phyloP scores from a whole-genome alignment of 2,888 invertebrate genomes.

The Harpalus rubripes region DNA sequence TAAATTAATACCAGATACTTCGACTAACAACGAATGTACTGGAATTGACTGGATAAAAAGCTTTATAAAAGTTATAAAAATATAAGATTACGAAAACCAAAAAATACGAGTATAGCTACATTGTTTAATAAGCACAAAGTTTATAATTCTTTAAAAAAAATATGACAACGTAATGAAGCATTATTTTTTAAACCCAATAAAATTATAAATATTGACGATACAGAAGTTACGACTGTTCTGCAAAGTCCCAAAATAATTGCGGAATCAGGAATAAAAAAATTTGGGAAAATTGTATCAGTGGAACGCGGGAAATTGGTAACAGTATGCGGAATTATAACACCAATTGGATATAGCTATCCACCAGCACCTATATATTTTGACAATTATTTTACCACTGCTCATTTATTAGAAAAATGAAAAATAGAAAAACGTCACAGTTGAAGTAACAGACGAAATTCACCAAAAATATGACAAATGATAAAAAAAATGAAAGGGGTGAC shows the following conservation, averaged over 20 bases:
- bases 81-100: neutral
- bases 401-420: too few species aligned
- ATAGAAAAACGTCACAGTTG: too few species aligned
- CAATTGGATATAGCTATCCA: neutral
- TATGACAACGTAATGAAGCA: too few species aligned
- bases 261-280: neutral
- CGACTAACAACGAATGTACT: neutral
- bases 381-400: too few species aligned
- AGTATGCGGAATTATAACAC: slow-evolving; percentile 1
- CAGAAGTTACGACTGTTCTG: neutral
- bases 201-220: neutral
- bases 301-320: slow-evolving; percentile 2
- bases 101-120: neutral
- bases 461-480: too few species aligned
- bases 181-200: slow-evolving; percentile 3
- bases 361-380: too few species aligned
- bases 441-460: too few species aligned
- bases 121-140: too few species aligned
- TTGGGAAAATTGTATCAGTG: neutral
- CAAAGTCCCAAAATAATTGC: neutral
- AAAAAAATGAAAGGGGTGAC: too few species aligned
- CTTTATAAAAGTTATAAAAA: neutral
- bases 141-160: too few species aligned
- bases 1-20: neutral
- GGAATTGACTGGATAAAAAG: neutral